These are phyloP conservation scores for Allobates femoralis DNA, from an alignment of 2,797 vertebrate species.

Conservation along the genomic window DNA sequence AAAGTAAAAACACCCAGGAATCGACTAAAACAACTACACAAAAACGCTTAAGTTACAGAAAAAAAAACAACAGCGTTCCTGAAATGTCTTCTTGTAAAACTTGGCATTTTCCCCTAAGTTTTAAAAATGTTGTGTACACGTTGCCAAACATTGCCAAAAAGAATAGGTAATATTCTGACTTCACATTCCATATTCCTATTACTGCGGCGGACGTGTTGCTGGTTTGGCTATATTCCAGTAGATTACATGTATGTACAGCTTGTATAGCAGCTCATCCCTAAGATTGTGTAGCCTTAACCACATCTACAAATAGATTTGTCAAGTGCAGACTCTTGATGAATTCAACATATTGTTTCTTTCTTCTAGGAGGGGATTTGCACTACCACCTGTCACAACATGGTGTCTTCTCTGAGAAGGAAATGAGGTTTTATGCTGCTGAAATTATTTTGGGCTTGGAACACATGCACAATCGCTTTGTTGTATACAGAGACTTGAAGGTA, in stretches of 20 bases:
- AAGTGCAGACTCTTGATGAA: background rate
- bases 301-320: background rate
- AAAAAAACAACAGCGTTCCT: no score
- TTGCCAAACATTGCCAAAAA: no score
- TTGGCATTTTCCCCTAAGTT: no score
- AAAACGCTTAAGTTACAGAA: no score
- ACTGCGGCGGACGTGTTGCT: background rate
- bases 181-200: no score
- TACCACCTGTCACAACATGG: conserved; percentile 98
- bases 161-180: no score
- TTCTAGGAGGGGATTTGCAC: conserved; percentile 93
- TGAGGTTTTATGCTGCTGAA: conserved; percentile 96
- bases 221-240: background rate
- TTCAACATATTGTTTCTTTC: background rate
- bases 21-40: no score
- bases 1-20: no score
- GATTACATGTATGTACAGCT: background rate
- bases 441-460: conserved; percentile 97
- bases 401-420: conserved; percentile 96
- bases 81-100: no score
- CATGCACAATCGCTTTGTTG: conserved; percentile 96
- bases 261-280: background rate
- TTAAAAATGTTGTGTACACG: no score
- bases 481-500: conserved; percentile 98
- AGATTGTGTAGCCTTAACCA: background rate